Percentiles rank a stretch among this genome's conserved stretches.
phyloP scores from a whole-genome alignment of 2,888 invertebrate species.

The Drosophila stalkeri region DNA sequence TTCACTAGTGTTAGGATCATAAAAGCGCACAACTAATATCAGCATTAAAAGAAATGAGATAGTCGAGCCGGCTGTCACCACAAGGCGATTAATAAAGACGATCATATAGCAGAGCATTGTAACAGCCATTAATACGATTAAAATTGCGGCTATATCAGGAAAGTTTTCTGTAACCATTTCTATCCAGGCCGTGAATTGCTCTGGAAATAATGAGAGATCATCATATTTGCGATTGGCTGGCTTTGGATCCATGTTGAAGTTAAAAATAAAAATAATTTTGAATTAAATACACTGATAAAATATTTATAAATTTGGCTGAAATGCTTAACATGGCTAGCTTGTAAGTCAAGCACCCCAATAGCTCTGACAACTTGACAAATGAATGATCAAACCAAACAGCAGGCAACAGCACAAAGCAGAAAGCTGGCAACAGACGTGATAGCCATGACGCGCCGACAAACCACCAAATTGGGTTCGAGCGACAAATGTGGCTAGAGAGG shows the following conservation, averaged over 20 bases:
- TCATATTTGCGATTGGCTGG: neutral
- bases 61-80: conserved; percentile 1
- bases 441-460: conserved; percentile 71
- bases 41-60: neutral
- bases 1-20: neutral
- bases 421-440: conserved; percentile 20
- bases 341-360: neutral
- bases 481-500: conserved; percentile 28
- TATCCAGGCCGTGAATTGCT: neutral
- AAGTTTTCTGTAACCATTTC: neutral
- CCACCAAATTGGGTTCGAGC: conserved; percentile 59
- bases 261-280: neutral
- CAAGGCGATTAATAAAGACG: conserved; percentile 24
- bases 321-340: conserved; percentile 11
- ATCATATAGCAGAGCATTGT: conserved; percentile 18
- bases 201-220: neutral
- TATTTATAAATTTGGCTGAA: conserved; percentile 4
- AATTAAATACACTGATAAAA: neutral
- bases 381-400: conserved; percentile 60
- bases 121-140: conserved; percentile 8
- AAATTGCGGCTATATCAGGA: conserved; percentile 9
- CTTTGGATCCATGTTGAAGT: neutral
- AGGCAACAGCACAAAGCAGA: conserved; percentile 1
- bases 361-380: conserved; percentile 75
- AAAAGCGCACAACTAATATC: neutral